These are phyloP conservation scores for Varanus salvator DNA, from an alignment of 2,113 vertebrate genomes.

Conservation along the genomic window DNA sequence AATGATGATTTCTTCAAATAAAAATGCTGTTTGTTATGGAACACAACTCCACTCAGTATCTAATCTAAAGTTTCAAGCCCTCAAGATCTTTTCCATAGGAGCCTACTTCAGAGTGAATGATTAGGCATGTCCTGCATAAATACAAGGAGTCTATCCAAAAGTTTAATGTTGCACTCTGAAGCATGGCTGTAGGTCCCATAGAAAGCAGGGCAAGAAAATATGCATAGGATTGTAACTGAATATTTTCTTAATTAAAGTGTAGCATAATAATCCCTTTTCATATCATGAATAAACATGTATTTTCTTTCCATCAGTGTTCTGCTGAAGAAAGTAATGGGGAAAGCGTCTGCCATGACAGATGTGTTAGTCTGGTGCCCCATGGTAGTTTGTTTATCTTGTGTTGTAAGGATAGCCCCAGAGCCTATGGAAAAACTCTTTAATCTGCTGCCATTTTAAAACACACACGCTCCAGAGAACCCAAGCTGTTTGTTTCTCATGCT, in stretches of 20 bases:
- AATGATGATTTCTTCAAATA: background rate
- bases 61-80: background rate
- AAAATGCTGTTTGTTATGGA: background rate
- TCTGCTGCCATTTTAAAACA: background rate
- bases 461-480: background rate
- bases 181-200: background rate
- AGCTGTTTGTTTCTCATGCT: background rate
- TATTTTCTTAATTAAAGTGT: background rate
- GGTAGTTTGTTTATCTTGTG: background rate
- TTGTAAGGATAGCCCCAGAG: background rate
- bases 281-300: rapidly evolving
- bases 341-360: background rate
- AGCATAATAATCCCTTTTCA: rapidly evolving
- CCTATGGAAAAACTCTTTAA: rapidly evolving
- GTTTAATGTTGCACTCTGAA: background rate
- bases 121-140: background rate
- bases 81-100: background rate
- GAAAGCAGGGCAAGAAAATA: background rate
- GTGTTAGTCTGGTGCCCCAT: background rate
- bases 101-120: background rate
- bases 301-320: rapidly evolving
- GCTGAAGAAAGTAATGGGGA: background rate
- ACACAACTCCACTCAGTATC: background rate
- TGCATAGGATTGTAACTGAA: background rate
- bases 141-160: background rate